Evolutionary conservation across 2,113 vertebrate species (phyloP).

Genomic region (Mirounga angustirostris): DNA sequence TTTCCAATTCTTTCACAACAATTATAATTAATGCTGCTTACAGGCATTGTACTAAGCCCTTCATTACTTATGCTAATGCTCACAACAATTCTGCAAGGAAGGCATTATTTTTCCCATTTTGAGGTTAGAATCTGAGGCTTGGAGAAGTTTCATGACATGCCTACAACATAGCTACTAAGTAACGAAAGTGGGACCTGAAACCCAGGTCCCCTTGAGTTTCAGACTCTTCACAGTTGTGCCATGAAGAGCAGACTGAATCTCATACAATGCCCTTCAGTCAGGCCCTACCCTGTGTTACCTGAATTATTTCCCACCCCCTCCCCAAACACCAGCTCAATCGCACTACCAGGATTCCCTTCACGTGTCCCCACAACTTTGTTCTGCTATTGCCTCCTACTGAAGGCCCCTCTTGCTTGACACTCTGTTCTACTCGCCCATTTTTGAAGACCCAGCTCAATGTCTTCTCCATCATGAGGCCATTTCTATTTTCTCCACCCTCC

Average conservation of each 20-base stretch:
- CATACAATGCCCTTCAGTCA: background rate
- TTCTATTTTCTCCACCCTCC: background rate
- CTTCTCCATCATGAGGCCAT: background rate
- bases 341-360: background rate
- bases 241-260: background rate
- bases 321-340: background rate
- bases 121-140: background rate
- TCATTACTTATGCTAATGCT: background rate
- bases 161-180: background rate
- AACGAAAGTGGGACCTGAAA: background rate
- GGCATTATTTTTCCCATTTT: background rate
- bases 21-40: background rate
- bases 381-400: background rate
- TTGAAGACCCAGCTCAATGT: background rate
- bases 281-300: background rate
- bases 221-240: background rate
- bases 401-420: too few species aligned
- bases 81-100: background rate
- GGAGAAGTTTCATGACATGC: background rate
- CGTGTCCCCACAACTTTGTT: background rate
- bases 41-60: background rate
- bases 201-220: background rate
- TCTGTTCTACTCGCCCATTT: background rate
- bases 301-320: background rate
- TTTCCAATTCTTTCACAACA: background rate